A percentile compares a stretch with the other conserved stretches of the same genome.
Evolutionary conservation across 2,113 vertebrate species (phyloP).

Genomic region (Stegastes partitus): DNA sequence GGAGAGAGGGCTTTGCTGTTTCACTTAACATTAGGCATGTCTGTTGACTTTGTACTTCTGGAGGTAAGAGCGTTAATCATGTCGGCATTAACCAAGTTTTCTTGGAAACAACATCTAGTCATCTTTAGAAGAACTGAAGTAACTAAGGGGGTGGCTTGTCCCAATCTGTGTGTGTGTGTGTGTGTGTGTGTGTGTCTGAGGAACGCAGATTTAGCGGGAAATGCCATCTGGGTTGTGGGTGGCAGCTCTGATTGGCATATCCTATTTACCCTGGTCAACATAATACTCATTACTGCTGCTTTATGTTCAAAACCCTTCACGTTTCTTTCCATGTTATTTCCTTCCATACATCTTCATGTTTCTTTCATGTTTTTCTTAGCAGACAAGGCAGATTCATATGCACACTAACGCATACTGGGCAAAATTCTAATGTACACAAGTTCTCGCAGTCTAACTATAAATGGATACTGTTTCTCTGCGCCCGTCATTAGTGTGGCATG

Average conservation of each 20-base stretch:
- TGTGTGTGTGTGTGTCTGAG: background rate
- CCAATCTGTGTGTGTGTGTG: background rate
- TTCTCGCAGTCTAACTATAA: background rate
- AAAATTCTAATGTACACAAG: background rate
- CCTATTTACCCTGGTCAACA: background rate
- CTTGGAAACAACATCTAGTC: background rate
- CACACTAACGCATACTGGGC: background rate
- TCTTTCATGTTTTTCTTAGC: too few species aligned
- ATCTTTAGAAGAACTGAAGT: background rate
- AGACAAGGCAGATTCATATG: too few species aligned
- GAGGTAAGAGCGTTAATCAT: background rate
- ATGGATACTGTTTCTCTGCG: background rate
- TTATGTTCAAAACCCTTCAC: background rate
- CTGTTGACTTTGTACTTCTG: too few species aligned
- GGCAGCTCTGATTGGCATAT: conserved; percentile 31
- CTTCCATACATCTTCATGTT: too few species aligned
- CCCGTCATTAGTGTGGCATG: background rate
- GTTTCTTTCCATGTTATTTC: too few species aligned
- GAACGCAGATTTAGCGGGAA: conserved; percentile 43
- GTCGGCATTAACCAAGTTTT: background rate
- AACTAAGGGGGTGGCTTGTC: too few species aligned
- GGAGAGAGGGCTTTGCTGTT: background rate
- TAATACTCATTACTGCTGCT: background rate
- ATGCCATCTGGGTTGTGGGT: conserved; percentile 65
- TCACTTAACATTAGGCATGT: background rate